phyloP scores from a whole-genome alignment of 2,797 vertebrate genomes.

The Rhinichthys osculus region DNA sequence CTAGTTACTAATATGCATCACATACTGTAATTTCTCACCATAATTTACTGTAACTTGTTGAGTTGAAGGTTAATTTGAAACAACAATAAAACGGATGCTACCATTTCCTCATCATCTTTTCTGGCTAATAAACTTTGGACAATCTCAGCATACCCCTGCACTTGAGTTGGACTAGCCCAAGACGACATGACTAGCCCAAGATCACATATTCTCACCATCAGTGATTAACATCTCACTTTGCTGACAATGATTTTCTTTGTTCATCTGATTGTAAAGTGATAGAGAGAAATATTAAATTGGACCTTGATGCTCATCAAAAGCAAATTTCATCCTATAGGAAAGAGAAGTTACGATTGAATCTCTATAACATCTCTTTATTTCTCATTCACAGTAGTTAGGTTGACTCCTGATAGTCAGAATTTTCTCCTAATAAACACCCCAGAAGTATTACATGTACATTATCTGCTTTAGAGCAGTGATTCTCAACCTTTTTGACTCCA shows the following conservation, averaged over 20 bases:
- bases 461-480: neutral
- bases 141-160: neutral
- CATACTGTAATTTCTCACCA: neutral
- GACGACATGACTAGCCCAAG: neutral
- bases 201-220: slow-evolving; percentile 5
- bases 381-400: neutral
- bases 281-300: slow-evolving; percentile 51
- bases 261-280: slow-evolving; percentile 62
- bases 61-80: slow-evolving; percentile 71
- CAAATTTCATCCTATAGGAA: slow-evolving; percentile 12
- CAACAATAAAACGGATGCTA: slow-evolving; percentile 65
- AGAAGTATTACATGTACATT: neutral
- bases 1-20: neutral
- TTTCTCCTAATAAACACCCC: neutral
- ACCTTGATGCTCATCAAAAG: slow-evolving; percentile 68
- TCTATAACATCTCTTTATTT: neutral
- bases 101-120: slow-evolving; percentile 59
- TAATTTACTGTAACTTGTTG: neutral
- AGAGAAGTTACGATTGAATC: neutral
- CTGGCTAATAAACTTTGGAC: slow-evolving; percentile 32
- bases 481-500: neutral
- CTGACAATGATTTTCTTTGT: slow-evolving; percentile 61
- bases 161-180: neutral
- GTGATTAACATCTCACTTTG: slow-evolving; percentile 26
- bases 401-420: neutral